Base-by-base conservation (phyloP, 2,888 invertebrate genomes). In the Glaucopsyche alexis region DNA sequence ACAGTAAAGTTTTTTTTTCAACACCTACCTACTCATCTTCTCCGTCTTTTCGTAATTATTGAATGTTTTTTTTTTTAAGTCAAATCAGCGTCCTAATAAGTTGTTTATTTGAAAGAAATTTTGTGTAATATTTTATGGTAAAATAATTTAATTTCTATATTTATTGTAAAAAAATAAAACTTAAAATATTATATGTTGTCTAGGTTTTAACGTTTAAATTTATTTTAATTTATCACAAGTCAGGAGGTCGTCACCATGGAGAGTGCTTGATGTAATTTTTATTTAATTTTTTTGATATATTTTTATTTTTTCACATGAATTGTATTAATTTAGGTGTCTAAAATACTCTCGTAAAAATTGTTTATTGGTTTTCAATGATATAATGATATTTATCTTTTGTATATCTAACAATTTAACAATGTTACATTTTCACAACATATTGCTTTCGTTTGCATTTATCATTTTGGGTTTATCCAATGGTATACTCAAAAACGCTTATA, bases 231-330 rank as follows among this genome's bases (percentile, higher is more conserved):
- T 75, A 76, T 78, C 80, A 88, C 83, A 67, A 76, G 75, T 79
- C 81, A 82, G 85, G 85, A 86, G 85, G 84, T 87, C 88, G 91
- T 93, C 93, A 92, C 92, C 90, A 93, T 92, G 92, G 92, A 93
- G 90, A 92, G 91, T 89, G 91, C 89, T 89, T 91, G 85, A 84
- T 85, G 84, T 87, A 86, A 83, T 85, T 88, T 84, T 84, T 81
- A 85, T 85, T 85, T 85, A 84, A 85, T 77, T 83, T 85, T 77
- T 86, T 85, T 81, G 79, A 78, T 84, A 81, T 82, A 84, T 77
- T 83, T 81, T 81, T 84, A 81, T 79, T 86, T 83, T 81, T 80
- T 78, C 79, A 80, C 84, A 85, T 81, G 83, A 84, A 81, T 79
- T 81, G 72, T 75, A 71, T 72, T 78, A 80, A 77, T 75, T 77